phyloP scores from a whole-genome alignment of 1,140 invertebrate species.

The Drosophila littoralis region DNA sequence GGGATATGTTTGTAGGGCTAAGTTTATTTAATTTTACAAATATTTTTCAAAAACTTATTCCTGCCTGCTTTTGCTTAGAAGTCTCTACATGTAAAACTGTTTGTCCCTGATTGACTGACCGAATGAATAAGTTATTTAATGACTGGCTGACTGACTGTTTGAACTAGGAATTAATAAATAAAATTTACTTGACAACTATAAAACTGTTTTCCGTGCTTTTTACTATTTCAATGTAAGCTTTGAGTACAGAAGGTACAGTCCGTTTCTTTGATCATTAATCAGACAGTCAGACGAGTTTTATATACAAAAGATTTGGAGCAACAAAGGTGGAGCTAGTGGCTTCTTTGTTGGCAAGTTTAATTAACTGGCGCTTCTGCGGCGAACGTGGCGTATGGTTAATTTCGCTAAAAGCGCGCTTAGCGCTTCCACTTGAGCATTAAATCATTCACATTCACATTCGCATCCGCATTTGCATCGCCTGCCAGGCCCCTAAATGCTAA shows the following conservation, averaged over 20 bases:
- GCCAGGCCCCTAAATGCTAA: constrained; percentile 21
- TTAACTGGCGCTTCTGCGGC: constrained; percentile 37
- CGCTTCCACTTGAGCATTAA: constrained; percentile 34
- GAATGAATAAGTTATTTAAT: not conserved
- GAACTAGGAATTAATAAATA: not conserved
- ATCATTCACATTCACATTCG: constrained; percentile 78
- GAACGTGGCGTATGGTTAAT: constrained; percentile 68
- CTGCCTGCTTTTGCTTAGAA: no score
- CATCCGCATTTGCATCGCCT: constrained; percentile 45
- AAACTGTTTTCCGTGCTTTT: no score
- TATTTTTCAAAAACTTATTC: not conserved
- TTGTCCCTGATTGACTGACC: not conserved
- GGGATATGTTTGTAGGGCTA: constrained; percentile 42
- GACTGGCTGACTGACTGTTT: not conserved
- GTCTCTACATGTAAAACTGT: not conserved
- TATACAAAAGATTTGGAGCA: not conserved
- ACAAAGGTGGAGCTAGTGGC: not conserved
- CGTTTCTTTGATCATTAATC: constrained; percentile 1
- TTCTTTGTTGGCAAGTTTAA: constrained; percentile 42
- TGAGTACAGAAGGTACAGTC: no score
- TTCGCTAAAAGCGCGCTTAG: constrained; percentile 66
- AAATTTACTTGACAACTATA: not conserved
- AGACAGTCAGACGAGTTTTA: not conserved
- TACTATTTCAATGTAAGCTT: no score
- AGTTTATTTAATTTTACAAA: constrained; percentile 7